Percentiles rank a stretch among this genome's conserved stretches.
These are phyloP conservation scores for Trichomalopsis sarcophagae DNA, from an alignment of 1,140 invertebrate genomes.

Conservation along the genomic window DNA sequence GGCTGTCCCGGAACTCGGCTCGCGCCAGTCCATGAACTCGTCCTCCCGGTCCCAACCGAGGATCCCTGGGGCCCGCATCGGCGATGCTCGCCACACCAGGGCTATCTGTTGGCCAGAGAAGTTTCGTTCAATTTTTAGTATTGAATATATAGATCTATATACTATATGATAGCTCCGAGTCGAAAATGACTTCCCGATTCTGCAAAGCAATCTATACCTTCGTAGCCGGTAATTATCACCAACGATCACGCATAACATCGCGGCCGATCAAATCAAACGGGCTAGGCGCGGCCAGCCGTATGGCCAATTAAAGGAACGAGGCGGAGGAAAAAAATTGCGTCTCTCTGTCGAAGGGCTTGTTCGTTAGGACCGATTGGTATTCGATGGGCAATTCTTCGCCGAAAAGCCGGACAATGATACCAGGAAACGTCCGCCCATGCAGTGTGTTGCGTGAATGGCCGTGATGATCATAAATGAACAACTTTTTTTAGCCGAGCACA, in stretches of 20 bases:
- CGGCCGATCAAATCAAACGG: constrained; percentile 34
- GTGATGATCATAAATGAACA: too few species aligned
- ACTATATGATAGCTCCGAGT: too few species aligned
- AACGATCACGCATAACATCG: constrained; percentile 20
- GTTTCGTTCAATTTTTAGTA: not conserved
- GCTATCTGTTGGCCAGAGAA: constrained; percentile 63
- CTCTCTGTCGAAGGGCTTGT: not conserved
- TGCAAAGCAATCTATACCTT: not conserved
- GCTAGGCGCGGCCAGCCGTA: not conserved
- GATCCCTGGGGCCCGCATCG: constrained; percentile 73
- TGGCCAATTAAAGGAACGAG: not conserved
- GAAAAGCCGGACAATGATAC: constrained; percentile 11
- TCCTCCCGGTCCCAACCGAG: constrained; percentile 72
- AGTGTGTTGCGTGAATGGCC: too few species aligned
- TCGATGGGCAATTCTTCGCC: constrained; percentile 50
- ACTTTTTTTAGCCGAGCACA: too few species aligned
- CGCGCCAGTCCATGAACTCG: constrained; percentile 73
- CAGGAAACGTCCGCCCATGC: constrained; percentile 40
- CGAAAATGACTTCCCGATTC: constrained; percentile 2
- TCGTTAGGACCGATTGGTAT: constrained; percentile 49
- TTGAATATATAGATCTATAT: not conserved
- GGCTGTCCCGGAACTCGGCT: constrained; percentile 59
- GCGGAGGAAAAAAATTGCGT: not conserved
- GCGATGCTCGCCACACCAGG: constrained; percentile 72
- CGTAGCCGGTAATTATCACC: constrained; percentile 29